A percentile compares a stretch with the other conserved stretches of the same genome.
Conservation (phyloP, 2,888 invertebrate genomes). For the Arctia plantaginis region DNA sequence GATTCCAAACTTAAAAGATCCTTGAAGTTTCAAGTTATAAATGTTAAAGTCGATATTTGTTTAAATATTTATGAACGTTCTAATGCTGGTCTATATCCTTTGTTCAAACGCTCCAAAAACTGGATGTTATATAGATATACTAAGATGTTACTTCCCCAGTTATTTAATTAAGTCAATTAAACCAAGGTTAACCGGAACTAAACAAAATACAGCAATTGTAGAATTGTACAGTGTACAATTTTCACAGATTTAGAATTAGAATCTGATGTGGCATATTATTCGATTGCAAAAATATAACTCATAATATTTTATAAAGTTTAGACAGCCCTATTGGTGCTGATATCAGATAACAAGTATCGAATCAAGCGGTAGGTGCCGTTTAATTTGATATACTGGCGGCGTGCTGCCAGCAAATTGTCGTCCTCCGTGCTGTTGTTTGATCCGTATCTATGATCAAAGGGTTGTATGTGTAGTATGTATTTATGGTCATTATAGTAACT, state of each 20-base stretch:
- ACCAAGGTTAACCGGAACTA: constrained; percentile 18
- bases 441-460: constrained; percentile 6
- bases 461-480: constrained; percentile 9
- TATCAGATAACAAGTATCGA: constrained; percentile 56
- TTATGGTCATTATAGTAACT: not conserved
- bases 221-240: not conserved
- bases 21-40: constrained; percentile 37
- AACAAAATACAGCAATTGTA: not conserved
- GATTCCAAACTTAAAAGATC: constrained; percentile 39
- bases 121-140: not conserved
- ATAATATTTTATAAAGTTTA: not conserved
- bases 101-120: not conserved
- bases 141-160: constrained; percentile 12
- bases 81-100: not conserved
- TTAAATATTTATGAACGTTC: constrained; percentile 22
- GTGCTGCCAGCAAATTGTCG: constrained; percentile 54
- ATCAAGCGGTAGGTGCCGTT: constrained; percentile 56
- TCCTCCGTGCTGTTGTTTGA: constrained; percentile 36
- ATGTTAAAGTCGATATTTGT: constrained; percentile 35
- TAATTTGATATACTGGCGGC: constrained; percentile 67
- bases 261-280: not conserved
- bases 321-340: constrained; percentile 43
- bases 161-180: not conserved
- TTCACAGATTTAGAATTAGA: not conserved
- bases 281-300: not conserved